Evolutionary conservation across 2,888 invertebrate species (phyloP), one percentile per base, ranked within the genome.

Genomic region (Microctonus aethiopoides): DNA sequence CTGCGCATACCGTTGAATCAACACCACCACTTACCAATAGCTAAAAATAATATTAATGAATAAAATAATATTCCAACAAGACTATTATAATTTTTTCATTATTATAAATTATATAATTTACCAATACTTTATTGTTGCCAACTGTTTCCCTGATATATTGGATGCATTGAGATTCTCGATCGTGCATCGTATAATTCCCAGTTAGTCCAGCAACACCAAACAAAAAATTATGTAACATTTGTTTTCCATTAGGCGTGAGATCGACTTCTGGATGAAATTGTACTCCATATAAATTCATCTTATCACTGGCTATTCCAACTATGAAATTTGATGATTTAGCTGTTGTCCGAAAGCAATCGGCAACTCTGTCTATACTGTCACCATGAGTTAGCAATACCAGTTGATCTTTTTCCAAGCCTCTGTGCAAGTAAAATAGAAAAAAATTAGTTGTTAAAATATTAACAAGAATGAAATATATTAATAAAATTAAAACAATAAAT

Each of bases 191-290:
- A 88, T 92, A 99, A 79, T 92, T 92, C 68, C 96, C 94, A 72
- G 94, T 91, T 75, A 97, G 89, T 11, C 95, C 95, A 77, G 94
- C 93, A 78, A 99, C 92, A 82, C 96, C 96, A 86, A 94, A 97
- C 77, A 99, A 89, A 88, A 99, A 99, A 88, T 98, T 98, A 74
- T 93, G 92, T 81, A 99, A 88, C 92, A 99, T 99, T 82, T 91
- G 90, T 87, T 93, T 93, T 72, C 98, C 98, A 84, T 96, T 94
- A 13, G 92, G 90, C 0, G 98, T 97, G 80, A 99, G 91, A 86
- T 99, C 98, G 77, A 99, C 96, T 90, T 99, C 99, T 0, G 99
- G 99, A 87, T 99, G 99, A 88, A 99, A 99, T 89, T 99, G 99
- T 73, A 99, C 94, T 32, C 99, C 99, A 84, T 97, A 98, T 70